These are phyloP conservation scores for Megaceryle torquata DNA, from an alignment of 2,113 vertebrate species.

Conservation along the genomic window DNA sequence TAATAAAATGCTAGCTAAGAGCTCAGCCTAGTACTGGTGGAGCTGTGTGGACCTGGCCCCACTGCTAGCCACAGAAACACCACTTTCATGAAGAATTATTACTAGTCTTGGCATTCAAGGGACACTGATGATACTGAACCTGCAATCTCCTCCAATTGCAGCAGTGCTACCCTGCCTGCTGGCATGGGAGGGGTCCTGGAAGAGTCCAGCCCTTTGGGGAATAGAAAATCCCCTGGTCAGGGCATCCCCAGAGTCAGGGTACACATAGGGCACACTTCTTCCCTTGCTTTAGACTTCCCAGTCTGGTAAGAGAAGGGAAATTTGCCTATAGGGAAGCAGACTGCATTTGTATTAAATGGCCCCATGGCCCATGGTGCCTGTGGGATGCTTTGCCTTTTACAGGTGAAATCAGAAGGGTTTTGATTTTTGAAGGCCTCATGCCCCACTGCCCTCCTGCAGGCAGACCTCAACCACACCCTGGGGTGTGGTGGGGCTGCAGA, in stretches of 20 bases:
- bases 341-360: neutral
- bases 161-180: neutral
- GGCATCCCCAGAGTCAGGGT: neutral
- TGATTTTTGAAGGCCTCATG: neutral
- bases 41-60: neutral
- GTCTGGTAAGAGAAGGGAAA: neutral
- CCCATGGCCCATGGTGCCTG: neutral
- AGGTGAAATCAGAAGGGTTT: neutral
- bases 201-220: neutral
- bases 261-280: neutral
- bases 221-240: neutral
- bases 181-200: neutral
- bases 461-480: neutral
- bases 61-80: neutral
- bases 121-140: neutral
- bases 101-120: neutral
- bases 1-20: neutral
- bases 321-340: neutral
- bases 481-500: fast-evolving
- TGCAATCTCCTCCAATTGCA: fast-evolving
- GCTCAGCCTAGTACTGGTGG: neutral
- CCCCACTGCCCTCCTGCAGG: fast-evolving
- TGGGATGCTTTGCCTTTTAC: neutral
- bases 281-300: neutral
- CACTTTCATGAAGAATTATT: fast-evolving